Percentiles rank a stretch among this genome's conserved stretches.
phyloP scores from a whole-genome alignment of 1,140 invertebrate species.

The Meloidogyne exigua region DNA sequence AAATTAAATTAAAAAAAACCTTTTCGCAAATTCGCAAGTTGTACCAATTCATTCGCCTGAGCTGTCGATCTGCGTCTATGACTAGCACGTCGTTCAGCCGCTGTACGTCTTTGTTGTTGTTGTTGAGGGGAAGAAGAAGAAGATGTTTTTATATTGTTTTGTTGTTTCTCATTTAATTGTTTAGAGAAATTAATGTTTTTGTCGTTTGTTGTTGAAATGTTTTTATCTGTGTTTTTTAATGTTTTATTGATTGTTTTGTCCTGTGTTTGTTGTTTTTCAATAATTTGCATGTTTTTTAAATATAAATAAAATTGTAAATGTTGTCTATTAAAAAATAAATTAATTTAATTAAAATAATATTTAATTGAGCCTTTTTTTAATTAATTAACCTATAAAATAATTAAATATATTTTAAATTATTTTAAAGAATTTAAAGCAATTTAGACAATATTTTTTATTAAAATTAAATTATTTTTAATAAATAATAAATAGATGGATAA shows the following conservation, averaged over 20 bases:
- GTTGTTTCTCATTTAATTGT: not conserved
- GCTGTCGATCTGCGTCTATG: slow-evolving; percentile 20
- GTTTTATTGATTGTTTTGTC: not conserved
- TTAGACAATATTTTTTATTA: no score
- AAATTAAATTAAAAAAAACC: not conserved
- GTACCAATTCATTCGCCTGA: not conserved
- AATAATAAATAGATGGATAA: no score
- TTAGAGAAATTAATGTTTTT: not conserved
- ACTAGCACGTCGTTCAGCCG: slow-evolving; percentile 21
- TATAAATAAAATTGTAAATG: not conserved
- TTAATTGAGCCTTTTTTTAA: no score
- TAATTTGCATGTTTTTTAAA: not conserved
- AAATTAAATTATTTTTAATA: no score
- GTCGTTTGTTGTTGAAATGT: not conserved
- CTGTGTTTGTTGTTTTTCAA: not conserved
- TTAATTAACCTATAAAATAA: no score
- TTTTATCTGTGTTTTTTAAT: no score
- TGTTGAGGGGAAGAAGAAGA: not conserved
- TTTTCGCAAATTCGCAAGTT: slow-evolving; percentile 9
- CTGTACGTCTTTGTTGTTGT: not conserved
- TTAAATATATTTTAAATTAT: no score
- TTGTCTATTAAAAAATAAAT: not conserved
- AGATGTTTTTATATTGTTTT: not conserved
- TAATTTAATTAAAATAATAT: no score
- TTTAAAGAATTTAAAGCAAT: no score